Evolutionary conservation across 2,113 vertebrate species (phyloP).

Genomic region (Chionomys nivalis): DNA sequence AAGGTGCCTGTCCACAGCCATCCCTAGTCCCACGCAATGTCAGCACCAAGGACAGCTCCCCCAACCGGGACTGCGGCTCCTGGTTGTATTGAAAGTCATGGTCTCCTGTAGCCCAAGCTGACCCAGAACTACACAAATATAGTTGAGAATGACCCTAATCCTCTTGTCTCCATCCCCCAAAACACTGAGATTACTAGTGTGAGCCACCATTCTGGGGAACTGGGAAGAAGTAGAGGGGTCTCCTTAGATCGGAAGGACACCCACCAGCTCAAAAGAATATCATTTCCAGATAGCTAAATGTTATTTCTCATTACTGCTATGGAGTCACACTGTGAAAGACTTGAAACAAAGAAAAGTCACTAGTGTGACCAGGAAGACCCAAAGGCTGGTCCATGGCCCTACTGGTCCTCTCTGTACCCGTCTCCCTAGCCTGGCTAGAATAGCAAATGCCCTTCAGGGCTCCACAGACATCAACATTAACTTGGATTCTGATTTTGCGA

Average conservation of each 20-base stretch:
- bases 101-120: background rate
- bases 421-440: background rate
- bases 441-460: background rate
- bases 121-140: background rate
- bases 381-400: accelerated
- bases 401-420: background rate
- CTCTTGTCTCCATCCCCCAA: background rate
- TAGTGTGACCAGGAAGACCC: background rate
- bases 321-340: background rate
- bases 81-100: background rate
- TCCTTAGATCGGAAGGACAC: background rate
- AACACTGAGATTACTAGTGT: background rate
- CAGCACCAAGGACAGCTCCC: slow-evolving; percentile 19
- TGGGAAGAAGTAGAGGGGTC: background rate
- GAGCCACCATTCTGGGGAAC: background rate
- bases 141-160: background rate
- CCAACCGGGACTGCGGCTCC: background rate
- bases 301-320: background rate
- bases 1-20: background rate
- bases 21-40: too few relatives aligned
- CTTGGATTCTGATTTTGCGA: background rate
- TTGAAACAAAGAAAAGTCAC: background rate
- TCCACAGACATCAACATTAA: background rate
- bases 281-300: background rate
- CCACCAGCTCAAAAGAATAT: background rate